A percentile compares a stretch with the other conserved stretches of the same genome.
phyloP scores from a whole-genome alignment of 2,888 invertebrate species.

The Drosophila buzzatii region DNA sequence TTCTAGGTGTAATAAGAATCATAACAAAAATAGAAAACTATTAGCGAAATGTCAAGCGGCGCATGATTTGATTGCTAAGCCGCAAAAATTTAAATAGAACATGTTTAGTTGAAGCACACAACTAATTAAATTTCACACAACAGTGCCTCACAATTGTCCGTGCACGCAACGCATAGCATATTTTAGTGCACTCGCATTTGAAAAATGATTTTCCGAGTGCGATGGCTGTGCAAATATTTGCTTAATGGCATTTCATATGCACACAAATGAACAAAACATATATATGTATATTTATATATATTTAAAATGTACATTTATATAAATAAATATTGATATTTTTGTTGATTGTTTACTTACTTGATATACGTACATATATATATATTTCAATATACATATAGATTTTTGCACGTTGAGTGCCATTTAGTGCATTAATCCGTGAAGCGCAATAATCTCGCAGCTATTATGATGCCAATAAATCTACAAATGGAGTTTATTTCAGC shows the following conservation, averaged over 20 bases:
- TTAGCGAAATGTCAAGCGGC: not conserved
- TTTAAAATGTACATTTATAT: not conserved
- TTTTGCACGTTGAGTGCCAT: conserved; percentile 41
- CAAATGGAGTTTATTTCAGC: conserved; percentile 5
- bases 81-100: conserved; percentile 13
- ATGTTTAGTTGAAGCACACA: conserved; percentile 2
- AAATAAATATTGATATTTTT: conserved; percentile 36
- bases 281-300: not conserved
- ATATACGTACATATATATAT: too few relatives aligned
- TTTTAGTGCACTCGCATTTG: conserved; percentile 9
- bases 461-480: conserved; percentile 39
- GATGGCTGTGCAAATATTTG: conserved; percentile 41
- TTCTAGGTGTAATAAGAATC: too few relatives aligned
- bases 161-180: conserved; percentile 9
- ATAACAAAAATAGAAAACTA: not conserved
- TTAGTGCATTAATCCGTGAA: conserved; percentile 55
- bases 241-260: conserved; percentile 38
- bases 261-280: conserved; percentile 3
- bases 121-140: conserved; percentile 55
- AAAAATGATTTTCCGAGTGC: conserved; percentile 4
- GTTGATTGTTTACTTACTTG: conserved; percentile 15
- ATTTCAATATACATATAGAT: not conserved
- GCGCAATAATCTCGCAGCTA: conserved; percentile 37
- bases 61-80: not conserved
- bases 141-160: conserved; percentile 37